Evolutionary conservation across 2,797 vertebrate genomes (phyloP).

Genomic region (Iguana delicatissima): DNA sequence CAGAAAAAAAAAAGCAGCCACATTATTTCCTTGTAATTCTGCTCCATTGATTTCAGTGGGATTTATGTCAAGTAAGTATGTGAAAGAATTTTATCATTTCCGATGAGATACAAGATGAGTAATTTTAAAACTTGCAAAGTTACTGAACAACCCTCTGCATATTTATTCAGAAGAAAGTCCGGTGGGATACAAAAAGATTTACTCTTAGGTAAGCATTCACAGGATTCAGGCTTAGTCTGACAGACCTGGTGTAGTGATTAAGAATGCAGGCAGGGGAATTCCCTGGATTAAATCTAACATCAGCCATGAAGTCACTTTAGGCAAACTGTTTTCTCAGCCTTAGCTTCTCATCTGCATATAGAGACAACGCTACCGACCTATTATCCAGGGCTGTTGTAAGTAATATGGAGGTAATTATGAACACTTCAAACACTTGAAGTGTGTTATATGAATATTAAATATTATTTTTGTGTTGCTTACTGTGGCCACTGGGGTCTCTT

Average conservation of each 20-base stretch:
- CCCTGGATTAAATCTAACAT: neutral
- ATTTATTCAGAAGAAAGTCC: neutral
- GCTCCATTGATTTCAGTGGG: conserved; percentile 5
- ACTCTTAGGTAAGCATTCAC: too few species aligned
- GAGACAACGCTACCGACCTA: neutral
- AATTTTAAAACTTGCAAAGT: neutral
- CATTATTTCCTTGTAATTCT: neutral
- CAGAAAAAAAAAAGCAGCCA: neutral
- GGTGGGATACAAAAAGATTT: neutral
- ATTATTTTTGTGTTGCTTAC: neutral
- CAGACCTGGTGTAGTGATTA: neutral
- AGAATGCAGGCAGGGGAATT: neutral
- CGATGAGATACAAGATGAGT: neutral
- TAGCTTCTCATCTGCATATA: neutral
- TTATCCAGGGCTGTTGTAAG: neutral
- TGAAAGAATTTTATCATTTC: conserved; percentile 8
- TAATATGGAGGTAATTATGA: neutral
- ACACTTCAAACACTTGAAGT: neutral
- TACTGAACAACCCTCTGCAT: neutral
- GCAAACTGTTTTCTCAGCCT: neutral
- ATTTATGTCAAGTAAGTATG: conserved; percentile 2
- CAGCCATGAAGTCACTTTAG: neutral
- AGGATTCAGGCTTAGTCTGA: neutral
- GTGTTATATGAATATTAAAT: neutral
- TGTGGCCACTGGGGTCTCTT: too few species aligned